Percentiles rank a stretch among this genome's conserved stretches.
Evolutionary conservation across 2,797 vertebrate genomes (phyloP).

Genomic region (Heteromormyrus szaboi): DNA sequence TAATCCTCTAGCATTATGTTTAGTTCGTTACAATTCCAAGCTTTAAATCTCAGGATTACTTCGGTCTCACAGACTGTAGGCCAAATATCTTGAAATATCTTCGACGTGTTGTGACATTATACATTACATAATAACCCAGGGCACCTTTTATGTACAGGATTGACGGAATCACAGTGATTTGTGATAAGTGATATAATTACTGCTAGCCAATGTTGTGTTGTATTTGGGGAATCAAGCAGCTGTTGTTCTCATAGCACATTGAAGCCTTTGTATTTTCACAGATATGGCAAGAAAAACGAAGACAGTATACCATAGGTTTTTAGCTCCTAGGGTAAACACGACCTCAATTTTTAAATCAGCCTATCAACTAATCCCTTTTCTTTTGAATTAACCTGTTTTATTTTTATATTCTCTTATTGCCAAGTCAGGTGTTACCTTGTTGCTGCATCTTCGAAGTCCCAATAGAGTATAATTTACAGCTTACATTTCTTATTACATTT

Average conservation of each 20-base stretch:
- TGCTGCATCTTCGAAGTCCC: constrained; percentile 38
- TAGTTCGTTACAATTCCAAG: not conserved
- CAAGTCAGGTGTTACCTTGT: constrained; percentile 58
- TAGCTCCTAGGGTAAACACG: constrained; percentile 77
- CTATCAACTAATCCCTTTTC: constrained; percentile 55
- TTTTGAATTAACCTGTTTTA: constrained; percentile 38
- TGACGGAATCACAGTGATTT: not conserved
- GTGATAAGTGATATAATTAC: not conserved
- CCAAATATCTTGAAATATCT: not conserved
- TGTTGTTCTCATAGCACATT: constrained; percentile 54
- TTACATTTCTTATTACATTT: not conserved
- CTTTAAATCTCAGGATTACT: not conserved
- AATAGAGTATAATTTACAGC: not conserved
- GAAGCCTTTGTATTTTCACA: constrained; percentile 77
- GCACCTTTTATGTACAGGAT: not conserved
- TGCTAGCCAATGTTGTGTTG: not conserved
- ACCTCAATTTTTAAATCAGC: constrained; percentile 49
- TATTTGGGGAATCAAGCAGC: constrained; percentile 1
- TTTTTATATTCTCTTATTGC: constrained; percentile 32
- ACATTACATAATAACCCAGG: not conserved
- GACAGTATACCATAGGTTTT: constrained; percentile 74
- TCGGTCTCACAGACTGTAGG: not conserved
- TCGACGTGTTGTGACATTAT: not conserved
- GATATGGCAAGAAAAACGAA: constrained; percentile 77
- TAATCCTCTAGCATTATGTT: not conserved